These are phyloP conservation scores for Astyanax mexicanus DNA, from an alignment of 2,797 vertebrate genomes.

Conservation along the genomic window DNA sequence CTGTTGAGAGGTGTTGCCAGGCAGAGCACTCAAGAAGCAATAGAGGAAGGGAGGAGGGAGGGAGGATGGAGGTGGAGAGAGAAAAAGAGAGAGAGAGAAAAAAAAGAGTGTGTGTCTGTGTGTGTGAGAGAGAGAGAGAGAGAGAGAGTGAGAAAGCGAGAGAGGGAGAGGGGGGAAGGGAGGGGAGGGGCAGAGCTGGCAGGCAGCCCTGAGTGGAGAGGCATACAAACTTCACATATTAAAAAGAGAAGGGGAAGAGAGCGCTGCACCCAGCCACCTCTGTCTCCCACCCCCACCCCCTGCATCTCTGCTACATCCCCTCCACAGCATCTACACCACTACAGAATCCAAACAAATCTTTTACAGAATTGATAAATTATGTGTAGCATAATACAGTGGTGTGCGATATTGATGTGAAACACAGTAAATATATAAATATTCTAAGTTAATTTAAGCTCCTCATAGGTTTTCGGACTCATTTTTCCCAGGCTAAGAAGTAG, in stretches of 20 bases:
- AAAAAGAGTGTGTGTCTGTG: constrained; percentile 23
- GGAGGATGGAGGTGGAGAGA: constrained; percentile 38
- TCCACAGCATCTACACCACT: not conserved
- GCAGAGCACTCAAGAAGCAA: constrained; percentile 58
- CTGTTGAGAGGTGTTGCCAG: constrained; percentile 62
- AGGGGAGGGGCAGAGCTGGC: constrained; percentile 53
- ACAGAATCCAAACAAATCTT: too few relatives aligned
- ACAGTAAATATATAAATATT: too few relatives aligned
- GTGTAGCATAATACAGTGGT: too few relatives aligned
- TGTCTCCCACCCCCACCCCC: not conserved
- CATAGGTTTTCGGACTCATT: too few relatives aligned
- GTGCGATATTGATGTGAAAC: too few relatives aligned
- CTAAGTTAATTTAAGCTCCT: too few relatives aligned
- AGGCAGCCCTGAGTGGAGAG: constrained; percentile 51
- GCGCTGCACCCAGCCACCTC: constrained; percentile 21
- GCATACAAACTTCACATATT: constrained; percentile 50
- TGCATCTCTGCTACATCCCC: constrained; percentile 11
- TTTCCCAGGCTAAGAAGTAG: too few relatives aligned
- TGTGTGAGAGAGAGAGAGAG: not conserved
- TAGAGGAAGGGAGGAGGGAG: constrained; percentile 51
- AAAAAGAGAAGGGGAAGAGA: constrained; percentile 50
- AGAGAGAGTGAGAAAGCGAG: constrained; percentile 15
- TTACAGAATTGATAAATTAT: too few relatives aligned
- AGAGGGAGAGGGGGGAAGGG: not conserved
- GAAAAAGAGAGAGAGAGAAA: not conserved